Evolutionary conservation across 2,113 vertebrate genomes (phyloP).

Genomic region (Ophthalmolycus amberensis): DNA sequence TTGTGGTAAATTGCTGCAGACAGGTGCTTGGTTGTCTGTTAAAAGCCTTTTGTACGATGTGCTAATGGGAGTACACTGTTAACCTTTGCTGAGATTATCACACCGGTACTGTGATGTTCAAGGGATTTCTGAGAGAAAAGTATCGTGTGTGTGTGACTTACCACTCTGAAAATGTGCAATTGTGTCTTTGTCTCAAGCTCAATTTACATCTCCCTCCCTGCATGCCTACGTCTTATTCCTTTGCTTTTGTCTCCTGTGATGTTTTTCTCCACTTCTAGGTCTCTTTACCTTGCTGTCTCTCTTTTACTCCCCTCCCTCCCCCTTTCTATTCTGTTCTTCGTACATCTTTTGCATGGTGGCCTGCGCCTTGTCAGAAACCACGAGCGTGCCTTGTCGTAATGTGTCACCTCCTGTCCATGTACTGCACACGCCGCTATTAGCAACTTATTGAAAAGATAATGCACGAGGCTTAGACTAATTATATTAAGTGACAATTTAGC

Average conservation of each 20-base stretch:
- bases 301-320: slow-evolving; percentile 71
- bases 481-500: slow-evolving; percentile 79
- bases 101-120: slow-evolving; percentile 86
- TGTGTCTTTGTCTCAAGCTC: slow-evolving; percentile 81
- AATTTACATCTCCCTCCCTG: slow-evolving; percentile 74
- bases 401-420: slow-evolving; percentile 59
- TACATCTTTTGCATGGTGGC: slow-evolving; percentile 36
- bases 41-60: slow-evolving; percentile 77
- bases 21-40: slow-evolving; percentile 71
- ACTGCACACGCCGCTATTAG: slow-evolving; percentile 54
- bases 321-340: slow-evolving; percentile 50
- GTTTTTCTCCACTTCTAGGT: slow-evolving; percentile 32
- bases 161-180: slow-evolving; percentile 76
- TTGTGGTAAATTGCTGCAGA: slow-evolving; percentile 79
- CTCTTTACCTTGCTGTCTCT: slow-evolving; percentile 73
- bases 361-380: slow-evolving; percentile 44
- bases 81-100: slow-evolving; percentile 83
- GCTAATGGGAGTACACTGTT: slow-evolving; percentile 76
- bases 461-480: slow-evolving; percentile 70
- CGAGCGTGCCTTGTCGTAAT: slow-evolving; percentile 49
- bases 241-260: slow-evolving; percentile 50
- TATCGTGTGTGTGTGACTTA: slow-evolving; percentile 64
- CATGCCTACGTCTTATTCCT: slow-evolving; percentile 72
- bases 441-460: slow-evolving; percentile 70
- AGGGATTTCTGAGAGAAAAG: slow-evolving; percentile 81